These are phyloP conservation scores for Leptinotarsa defecta DNA, from an alignment of 1,140 invertebrate species.

Conservation along the genomic window DNA sequence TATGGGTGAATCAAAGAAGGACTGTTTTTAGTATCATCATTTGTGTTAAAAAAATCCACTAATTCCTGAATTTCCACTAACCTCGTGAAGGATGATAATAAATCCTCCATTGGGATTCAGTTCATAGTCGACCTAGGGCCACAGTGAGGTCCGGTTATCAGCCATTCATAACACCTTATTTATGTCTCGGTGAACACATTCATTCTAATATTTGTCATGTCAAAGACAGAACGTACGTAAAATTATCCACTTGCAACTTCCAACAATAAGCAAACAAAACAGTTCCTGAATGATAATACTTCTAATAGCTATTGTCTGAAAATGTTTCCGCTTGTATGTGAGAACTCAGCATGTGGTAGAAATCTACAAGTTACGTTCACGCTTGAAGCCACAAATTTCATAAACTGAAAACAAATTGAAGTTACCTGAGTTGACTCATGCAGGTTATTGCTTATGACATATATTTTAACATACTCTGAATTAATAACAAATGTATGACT, in stretches of 20 bases:
- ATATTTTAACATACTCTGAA: conserved; percentile 1
- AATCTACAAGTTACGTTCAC: neutral
- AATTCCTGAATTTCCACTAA: too few relatives aligned
- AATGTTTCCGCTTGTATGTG: neutral
- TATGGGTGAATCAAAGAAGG: too few relatives aligned
- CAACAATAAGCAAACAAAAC: conserved; percentile 1
- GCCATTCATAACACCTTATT: neutral
- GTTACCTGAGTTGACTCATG: conserved; percentile 2
- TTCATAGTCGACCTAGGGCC: neutral
- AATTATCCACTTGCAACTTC: neutral
- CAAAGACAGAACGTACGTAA: neutral
- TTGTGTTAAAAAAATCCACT: too few relatives aligned
- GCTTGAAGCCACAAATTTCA: neutral
- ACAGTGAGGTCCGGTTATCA: neutral
- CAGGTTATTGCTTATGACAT: neutral
- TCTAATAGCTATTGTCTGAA: conserved; percentile 6
- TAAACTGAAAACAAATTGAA: conserved; percentile 4
- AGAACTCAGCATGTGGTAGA: conserved; percentile 1
- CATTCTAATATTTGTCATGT: neutral
- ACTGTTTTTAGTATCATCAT: too few relatives aligned
- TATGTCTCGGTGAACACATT: neutral
- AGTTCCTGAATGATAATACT: neutral
- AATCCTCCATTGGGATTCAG: neutral
- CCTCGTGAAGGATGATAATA: neutral
- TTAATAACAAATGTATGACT: conserved; percentile 4